phyloP scores from a whole-genome alignment of 2,113 vertebrate species.

The Oncorhynchus keta region DNA sequence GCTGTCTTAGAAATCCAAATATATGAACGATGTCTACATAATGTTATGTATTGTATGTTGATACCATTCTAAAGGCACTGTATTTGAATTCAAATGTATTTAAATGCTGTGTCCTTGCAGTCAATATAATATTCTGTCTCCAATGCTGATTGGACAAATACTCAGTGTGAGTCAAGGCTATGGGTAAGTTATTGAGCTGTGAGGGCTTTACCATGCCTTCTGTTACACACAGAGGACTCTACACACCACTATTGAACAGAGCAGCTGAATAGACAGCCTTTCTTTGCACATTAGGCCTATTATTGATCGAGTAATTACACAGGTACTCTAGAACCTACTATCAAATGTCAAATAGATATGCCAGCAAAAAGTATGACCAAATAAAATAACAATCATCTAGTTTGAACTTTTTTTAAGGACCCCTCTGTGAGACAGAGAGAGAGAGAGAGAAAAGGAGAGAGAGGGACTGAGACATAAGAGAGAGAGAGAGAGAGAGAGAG shows the following conservation, averaged over 20 bases:
- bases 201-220: slow-evolving; percentile 16
- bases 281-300: neutral
- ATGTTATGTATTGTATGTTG: no score
- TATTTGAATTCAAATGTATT: slow-evolving; percentile 4
- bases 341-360: neutral
- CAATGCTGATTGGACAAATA: slow-evolving; percentile 13
- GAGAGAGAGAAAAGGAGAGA: no score
- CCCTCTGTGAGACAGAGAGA: no score
- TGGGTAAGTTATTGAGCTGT: slow-evolving; percentile 29
- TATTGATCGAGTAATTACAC: neutral
- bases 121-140: slow-evolving; percentile 10
- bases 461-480: no score
- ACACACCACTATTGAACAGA: slow-evolving; percentile 16
- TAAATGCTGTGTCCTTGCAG: slow-evolving; percentile 16
- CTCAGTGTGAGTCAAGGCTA: slow-evolving; percentile 21
- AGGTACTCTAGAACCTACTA: neutral
- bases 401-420: no score
- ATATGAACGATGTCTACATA: neutral
- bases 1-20: neutral
- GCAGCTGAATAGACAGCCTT: neutral
- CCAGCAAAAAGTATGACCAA: neutral
- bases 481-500: no score
- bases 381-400: neutral
- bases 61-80: no score
- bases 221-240: slow-evolving; percentile 22